Conservation (phyloP, 2,888 invertebrate species). For the Drosophila falleni region DNA sequence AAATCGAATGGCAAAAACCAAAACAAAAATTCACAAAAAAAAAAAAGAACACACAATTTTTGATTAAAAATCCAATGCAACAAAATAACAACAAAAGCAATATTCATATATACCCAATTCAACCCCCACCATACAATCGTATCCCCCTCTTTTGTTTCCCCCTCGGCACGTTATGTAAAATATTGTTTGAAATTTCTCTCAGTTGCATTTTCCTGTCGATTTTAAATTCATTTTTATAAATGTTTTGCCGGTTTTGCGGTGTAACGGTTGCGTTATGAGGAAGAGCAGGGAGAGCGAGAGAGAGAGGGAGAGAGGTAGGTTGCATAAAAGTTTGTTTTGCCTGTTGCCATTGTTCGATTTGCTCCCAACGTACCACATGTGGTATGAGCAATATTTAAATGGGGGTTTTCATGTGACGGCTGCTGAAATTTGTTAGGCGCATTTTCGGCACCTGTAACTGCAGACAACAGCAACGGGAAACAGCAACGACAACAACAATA, state of each 20-base stretch:
- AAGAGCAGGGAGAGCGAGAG: not conserved
- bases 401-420: constrained; percentile 26
- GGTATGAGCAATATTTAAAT: constrained; percentile 64
- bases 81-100: constrained; percentile 43
- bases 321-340: constrained; percentile 20
- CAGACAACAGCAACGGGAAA: constrained; percentile 21
- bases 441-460: constrained; percentile 64
- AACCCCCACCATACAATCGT: not conserved
- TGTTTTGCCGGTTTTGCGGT: constrained; percentile 72
- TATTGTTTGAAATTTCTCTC: constrained; percentile 49
- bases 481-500: constrained; percentile 10
- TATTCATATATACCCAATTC: constrained; percentile 29
- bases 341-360: constrained; percentile 32
- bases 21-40: constrained; percentile 34
- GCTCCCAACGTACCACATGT: constrained; percentile 36
- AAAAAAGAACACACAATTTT: constrained; percentile 52
- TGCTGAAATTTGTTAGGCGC: constrained; percentile 29
- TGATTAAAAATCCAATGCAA: constrained; percentile 76
- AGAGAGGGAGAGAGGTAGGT: not conserved
- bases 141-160: not conserved
- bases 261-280: constrained; percentile 3
- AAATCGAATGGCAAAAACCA: constrained; percentile 32
- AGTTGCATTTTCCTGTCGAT: constrained; percentile 71
- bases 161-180: constrained; percentile 41
- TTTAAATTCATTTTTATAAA: constrained; percentile 76